Evolutionary conservation across 2,797 vertebrate genomes (phyloP).

Genomic region (Pristis pectinata): DNA sequence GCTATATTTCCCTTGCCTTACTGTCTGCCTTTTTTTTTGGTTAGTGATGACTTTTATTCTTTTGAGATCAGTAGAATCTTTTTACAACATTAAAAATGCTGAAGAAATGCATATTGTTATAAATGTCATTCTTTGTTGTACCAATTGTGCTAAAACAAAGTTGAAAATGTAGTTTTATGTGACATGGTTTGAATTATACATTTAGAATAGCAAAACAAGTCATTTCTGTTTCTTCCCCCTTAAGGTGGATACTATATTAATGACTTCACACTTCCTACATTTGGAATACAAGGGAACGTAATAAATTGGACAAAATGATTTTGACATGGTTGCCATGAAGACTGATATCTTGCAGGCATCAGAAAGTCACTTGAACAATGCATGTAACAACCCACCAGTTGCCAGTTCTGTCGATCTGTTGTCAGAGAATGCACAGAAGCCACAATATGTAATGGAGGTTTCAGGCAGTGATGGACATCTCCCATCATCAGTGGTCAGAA

Average conservation of each 20-base stretch:
- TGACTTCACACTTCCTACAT: background rate
- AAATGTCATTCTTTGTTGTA: background rate
- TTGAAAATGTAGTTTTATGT: background rate
- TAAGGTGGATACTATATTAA: background rate
- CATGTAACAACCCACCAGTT: background rate
- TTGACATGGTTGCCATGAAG: background rate
- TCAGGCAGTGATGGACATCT: constrained; percentile 10
- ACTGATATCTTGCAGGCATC: background rate
- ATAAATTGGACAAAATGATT: background rate
- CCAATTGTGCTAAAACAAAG: background rate
- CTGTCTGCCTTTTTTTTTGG: background rate
- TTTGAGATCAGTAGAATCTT: background rate
- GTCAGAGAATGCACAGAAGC: constrained; percentile 27
- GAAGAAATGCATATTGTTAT: background rate
- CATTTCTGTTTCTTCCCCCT: background rate
- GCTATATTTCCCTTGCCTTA: background rate
- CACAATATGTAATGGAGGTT: constrained; percentile 41
- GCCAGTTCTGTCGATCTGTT: background rate
- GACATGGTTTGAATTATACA: background rate
- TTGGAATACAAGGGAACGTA: background rate
- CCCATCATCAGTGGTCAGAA: constrained; percentile 8
- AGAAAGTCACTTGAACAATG: background rate
- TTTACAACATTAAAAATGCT: background rate
- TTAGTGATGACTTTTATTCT: background rate
- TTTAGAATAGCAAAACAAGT: constrained; percentile 9